These are phyloP conservation scores for Allygus modestus DNA, from an alignment of 2,888 invertebrate genomes.

Conservation along the genomic window DNA sequence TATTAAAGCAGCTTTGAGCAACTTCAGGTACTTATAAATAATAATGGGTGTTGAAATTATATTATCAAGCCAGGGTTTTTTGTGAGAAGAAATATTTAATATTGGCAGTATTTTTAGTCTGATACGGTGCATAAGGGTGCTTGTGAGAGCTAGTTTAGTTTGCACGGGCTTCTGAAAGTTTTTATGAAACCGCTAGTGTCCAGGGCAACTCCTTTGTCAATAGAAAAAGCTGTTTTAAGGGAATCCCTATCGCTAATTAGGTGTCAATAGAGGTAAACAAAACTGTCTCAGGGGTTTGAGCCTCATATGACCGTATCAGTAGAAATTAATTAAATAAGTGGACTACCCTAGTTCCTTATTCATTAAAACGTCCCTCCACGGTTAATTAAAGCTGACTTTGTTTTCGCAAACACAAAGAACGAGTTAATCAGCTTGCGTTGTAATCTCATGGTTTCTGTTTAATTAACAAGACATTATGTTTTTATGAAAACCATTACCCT, in stretches of 20 bases:
- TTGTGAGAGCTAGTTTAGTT: neutral
- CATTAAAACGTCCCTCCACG: constrained; percentile 13
- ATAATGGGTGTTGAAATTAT: no score
- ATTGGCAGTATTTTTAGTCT: no score
- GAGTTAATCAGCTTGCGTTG: constrained; percentile 28
- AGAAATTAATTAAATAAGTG: constrained; percentile 18
- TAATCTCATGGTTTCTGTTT: constrained; percentile 39
- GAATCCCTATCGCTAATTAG: no score
- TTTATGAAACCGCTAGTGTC: neutral
- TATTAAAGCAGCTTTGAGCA: no score
- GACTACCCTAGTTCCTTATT: constrained; percentile 26
- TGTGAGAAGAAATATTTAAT: no score
- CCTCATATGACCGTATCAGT: neutral
- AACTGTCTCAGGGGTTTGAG: neutral
- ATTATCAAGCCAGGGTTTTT: no score
- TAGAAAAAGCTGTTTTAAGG: no score
- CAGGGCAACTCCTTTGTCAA: no score
- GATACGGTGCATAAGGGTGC: neutral
- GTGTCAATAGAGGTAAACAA: neutral
- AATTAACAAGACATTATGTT: constrained; percentile 28
- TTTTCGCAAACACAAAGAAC: constrained; percentile 40
- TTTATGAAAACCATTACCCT: neutral
- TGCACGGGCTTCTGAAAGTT: neutral
- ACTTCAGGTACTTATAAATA: no score
- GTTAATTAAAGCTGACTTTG: constrained; percentile 40